Evolutionary conservation across 35 echinoderm and acorn worm species (phyloP).

Genomic region (Nesometra sesokonis): DNA sequence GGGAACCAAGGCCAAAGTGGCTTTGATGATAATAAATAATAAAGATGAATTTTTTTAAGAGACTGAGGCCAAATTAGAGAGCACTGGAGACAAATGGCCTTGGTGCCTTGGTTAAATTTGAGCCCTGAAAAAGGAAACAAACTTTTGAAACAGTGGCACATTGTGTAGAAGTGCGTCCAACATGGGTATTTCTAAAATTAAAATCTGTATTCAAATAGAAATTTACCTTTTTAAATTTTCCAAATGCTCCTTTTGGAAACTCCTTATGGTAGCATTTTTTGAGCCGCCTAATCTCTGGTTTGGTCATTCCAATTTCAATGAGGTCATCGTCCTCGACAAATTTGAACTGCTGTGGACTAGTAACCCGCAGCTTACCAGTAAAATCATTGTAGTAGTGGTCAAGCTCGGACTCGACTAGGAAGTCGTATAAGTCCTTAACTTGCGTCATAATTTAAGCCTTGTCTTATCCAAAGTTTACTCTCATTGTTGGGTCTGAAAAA

Average conservation of each 20-base stretch:
- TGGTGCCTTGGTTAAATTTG: no score
- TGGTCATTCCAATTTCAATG: constrained; percentile 5
- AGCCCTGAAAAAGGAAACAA: no score
- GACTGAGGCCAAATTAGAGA: no score
- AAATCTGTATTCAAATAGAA: no score
- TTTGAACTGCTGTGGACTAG: not conserved
- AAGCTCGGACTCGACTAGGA: not conserved
- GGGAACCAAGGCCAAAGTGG: no score
- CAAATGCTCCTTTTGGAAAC: constrained; percentile 11
- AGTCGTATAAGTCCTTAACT: constrained; percentile 7
- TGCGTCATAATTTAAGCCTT: not conserved
- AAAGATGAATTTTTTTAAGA: no score
- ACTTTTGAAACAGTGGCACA: no score
- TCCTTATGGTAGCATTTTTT: constrained; percentile 10
- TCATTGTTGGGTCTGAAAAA: not conserved
- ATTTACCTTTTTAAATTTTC: constrained; percentile 6
- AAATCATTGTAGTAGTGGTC: constrained; percentile 14
- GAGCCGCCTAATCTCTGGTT: not conserved
- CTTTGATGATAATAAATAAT: no score
- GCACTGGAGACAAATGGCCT: no score
- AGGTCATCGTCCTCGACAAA: constrained; percentile 14
- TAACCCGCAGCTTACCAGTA: not conserved
- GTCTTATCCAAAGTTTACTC: not conserved
- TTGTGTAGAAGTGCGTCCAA: no score
- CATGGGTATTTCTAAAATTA: no score